Base-by-base conservation (phyloP, 1,140 invertebrate species). In the Steinernema feltiae region DNA sequence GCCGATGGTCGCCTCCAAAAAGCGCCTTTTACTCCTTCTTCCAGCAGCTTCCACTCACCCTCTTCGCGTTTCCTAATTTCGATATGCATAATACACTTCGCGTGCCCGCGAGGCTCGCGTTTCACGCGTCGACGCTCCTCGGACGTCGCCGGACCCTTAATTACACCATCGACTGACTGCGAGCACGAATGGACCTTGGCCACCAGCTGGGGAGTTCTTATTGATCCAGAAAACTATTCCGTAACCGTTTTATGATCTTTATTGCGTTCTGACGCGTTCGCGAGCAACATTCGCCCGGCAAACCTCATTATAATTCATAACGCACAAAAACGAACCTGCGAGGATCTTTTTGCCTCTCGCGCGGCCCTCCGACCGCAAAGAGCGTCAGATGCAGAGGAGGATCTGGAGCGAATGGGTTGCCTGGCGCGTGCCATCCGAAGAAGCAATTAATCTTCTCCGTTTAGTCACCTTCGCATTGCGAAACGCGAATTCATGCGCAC, bases 121-220 rank as follows among this genome's bases (percentile, higher is more conserved):
- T 63, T 63, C 53, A 63, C 53, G 53, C 53, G 15, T 63, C 53
- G 53, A 63, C 53, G 53, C 53, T 63, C 53, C 53, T 12, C 53
- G 53, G 53, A 12, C 53, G 53, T 27, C 53, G 53, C 15, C 53
- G 53, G 53, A 63, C 53, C 53, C 53, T 63, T 63, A 63, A 63
- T 63, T 63, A 63, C 53, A 21, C 53, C 53, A 63, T 63, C 53
- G 53, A 21, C 53, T 63, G 53, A 15, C 53, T 63, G n/a, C n/a
- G n/a, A n/a, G n/a, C 53, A 18, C 35, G 7, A 18, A 41, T 41
- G 53, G 53, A 63, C 53, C 53, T 63, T 63, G 24, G 53, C 53
- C 53, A 63, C 15, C 53, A n/a, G 53, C 7, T 7, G 53, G 24
- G 15, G 53, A 63, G 7, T 15, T 27, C 53, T 63, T 63, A 63